These are phyloP conservation scores for Diarsia dahlii DNA, from an alignment of 2,888 invertebrate species.

Conservation along the genomic window DNA sequence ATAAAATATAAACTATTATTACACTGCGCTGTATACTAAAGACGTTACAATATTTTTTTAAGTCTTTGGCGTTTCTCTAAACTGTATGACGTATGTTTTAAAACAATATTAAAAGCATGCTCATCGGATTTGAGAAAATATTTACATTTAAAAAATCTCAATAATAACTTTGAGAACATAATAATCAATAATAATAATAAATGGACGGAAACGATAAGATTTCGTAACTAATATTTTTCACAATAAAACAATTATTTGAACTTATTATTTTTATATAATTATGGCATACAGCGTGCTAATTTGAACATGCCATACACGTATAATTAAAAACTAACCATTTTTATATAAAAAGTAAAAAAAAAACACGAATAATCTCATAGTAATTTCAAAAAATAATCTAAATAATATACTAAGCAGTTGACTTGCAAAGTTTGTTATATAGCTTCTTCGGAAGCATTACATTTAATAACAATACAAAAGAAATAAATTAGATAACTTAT, in stretches of 20 bases:
- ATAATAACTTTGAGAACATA: constrained; percentile 72
- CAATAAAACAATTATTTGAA: constrained; percentile 79
- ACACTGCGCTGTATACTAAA: constrained; percentile 70
- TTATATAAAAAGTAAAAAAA: constrained; percentile 86
- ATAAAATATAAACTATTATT: constrained; percentile 70
- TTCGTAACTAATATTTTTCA: constrained; percentile 77
- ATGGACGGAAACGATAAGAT: constrained; percentile 90
- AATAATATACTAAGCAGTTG: constrained; percentile 73
- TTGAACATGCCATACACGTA: constrained; percentile 68
- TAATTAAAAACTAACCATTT: constrained; percentile 78
- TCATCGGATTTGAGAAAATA: constrained; percentile 64
- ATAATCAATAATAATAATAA: constrained; percentile 76
- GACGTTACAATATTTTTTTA: constrained; percentile 76
- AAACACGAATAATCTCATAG: constrained; percentile 88
- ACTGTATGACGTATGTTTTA: constrained; percentile 86
- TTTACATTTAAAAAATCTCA: constrained; percentile 71
- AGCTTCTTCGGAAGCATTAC: constrained; percentile 68
- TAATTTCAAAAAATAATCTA: constrained; percentile 87
- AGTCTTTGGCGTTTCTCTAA: constrained; percentile 89
- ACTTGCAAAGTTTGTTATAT: constrained; percentile 71
- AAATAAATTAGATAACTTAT: constrained; percentile 81
- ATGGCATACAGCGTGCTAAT: constrained; percentile 73
- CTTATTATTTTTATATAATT: constrained; percentile 78
- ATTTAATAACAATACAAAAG: constrained; percentile 77
- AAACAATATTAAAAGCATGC: constrained; percentile 75